phyloP scores from a whole-genome alignment of 2,797 vertebrate genomes.

The Macropus fuliginosus region DNA sequence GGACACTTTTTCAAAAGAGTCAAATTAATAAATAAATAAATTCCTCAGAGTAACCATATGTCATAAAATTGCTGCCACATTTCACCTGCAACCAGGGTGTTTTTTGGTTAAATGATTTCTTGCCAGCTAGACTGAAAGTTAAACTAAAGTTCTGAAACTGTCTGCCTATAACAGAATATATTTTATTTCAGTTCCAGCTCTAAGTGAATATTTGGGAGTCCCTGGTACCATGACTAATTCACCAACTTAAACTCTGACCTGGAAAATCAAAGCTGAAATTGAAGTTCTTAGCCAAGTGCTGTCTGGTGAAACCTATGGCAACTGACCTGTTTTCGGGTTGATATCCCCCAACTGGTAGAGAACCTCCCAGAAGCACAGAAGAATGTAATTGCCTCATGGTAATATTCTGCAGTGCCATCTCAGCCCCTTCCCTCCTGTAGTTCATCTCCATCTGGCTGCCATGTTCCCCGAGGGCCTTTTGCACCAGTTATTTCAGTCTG shows the following conservation, averaged over 20 bases:
- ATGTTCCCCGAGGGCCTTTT: background rate
- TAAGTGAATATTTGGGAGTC: conserved; percentile 13
- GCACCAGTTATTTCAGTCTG: background rate
- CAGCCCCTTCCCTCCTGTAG: background rate
- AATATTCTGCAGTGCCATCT: background rate
- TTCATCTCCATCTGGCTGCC: conserved; percentile 12
- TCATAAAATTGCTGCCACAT: background rate
- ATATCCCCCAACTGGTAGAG: conserved; percentile 18
- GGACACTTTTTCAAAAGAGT: background rate
- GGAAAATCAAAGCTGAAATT: background rate
- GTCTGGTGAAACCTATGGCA: background rate
- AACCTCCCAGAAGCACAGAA: background rate
- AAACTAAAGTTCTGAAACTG: background rate
- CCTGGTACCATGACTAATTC: background rate
- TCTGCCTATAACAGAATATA: conserved; percentile 7
- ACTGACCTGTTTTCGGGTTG: conserved; percentile 8
- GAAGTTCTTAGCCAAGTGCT: background rate
- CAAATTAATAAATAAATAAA: conserved; percentile 8
- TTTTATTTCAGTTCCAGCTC: background rate
- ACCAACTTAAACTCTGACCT: conserved; percentile 1
- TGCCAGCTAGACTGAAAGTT: conserved; percentile 1
- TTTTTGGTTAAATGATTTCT: conserved; percentile 7
- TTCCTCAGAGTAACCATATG: background rate
- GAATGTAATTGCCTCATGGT: background rate
- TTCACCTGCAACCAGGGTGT: background rate